phyloP scores from a whole-genome alignment of 2,797 vertebrate species.

The Rachycentron canadum region DNA sequence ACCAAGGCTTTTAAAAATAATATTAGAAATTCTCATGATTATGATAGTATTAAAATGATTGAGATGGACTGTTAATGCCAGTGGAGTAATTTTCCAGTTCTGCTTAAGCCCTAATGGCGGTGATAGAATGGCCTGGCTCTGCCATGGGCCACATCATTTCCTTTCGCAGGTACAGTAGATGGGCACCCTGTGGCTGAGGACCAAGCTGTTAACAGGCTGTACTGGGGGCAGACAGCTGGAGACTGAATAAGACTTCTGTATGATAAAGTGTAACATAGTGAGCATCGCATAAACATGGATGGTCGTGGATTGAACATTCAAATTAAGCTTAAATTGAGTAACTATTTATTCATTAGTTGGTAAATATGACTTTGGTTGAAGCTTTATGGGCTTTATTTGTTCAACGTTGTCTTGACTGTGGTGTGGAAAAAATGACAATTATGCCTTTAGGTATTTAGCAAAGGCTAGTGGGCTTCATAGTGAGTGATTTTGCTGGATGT shows the following conservation, averaged over 20 bases:
- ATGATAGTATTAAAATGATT: conserved; percentile 84
- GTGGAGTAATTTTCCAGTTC: conserved; percentile 81
- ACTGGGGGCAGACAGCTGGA: conserved; percentile 40
- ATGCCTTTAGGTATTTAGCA: conserved; percentile 1
- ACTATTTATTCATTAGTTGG: background rate
- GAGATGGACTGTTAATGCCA: conserved; percentile 82
- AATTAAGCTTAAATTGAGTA: conserved; percentile 6
- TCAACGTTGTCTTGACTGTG: conserved; percentile 1
- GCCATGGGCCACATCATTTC: conserved; percentile 78
- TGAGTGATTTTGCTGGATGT: conserved; percentile 23
- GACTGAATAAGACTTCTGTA: conserved; percentile 31
- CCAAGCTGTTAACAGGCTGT: conserved; percentile 53
- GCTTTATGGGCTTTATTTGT: background rate
- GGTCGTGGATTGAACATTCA: conserved; percentile 36
- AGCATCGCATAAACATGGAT: background rate
- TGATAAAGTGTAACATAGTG: conserved; percentile 34
- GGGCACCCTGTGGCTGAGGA: conserved; percentile 66
- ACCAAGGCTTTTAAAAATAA: conserved; percentile 81
- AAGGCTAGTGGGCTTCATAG: conserved; percentile 12
- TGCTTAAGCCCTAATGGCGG: conserved; percentile 79
- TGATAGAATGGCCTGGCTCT: conserved; percentile 75
- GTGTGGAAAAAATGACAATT: conserved; percentile 16
- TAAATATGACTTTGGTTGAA: conserved; percentile 16
- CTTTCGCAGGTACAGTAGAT: conserved; percentile 67
- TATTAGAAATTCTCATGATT: conserved; percentile 82